Conservation (phyloP, 2,888 invertebrate species). For the Mellilla xanthometata region DNA sequence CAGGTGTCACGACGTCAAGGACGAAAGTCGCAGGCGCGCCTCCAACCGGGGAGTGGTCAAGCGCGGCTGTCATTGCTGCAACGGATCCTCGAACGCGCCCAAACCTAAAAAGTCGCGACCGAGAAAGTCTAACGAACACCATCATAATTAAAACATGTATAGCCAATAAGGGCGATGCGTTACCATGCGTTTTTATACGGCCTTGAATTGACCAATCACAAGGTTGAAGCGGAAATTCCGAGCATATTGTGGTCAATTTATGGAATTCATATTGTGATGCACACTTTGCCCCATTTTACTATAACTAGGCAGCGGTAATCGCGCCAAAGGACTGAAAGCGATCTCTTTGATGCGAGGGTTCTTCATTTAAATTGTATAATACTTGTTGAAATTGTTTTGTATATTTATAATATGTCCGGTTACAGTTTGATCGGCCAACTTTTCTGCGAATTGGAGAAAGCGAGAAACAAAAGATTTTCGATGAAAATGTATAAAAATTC, state of each 20-base stretch:
- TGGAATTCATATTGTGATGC: too few species aligned
- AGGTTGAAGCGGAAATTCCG: too few species aligned
- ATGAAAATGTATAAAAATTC: too few species aligned
- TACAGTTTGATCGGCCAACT: slow-evolving; percentile 14
- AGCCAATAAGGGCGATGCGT: too few species aligned
- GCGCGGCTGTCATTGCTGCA: slow-evolving; percentile 84
- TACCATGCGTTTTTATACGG: too few species aligned
- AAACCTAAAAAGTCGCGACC: slow-evolving; percentile 71
- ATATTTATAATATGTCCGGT: slow-evolving; percentile 26
- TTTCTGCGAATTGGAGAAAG: too few species aligned
- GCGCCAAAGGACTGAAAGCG: slow-evolving; percentile 61
- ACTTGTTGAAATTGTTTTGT: not conserved
- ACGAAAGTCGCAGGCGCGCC: slow-evolving; percentile 56
- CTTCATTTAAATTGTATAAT: slow-evolving; percentile 42
- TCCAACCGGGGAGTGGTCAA: slow-evolving; percentile 82
- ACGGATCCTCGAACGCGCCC: slow-evolving; percentile 78
- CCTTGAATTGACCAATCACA: too few species aligned
- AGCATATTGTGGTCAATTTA: too few species aligned
- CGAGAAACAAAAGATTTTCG: too few species aligned
- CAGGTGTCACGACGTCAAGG: slow-evolving; percentile 42
- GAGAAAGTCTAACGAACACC: slow-evolving; percentile 58
- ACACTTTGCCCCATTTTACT: slow-evolving; percentile 3
- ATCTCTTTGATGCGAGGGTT: slow-evolving; percentile 49
- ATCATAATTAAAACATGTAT: slow-evolving; percentile 33
- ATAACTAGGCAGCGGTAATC: slow-evolving; percentile 2